Percentiles rank a stretch among this genome's conserved stretches.
Conservation (phyloP, 2,888 invertebrate species). For the Nebria salina region DNA sequence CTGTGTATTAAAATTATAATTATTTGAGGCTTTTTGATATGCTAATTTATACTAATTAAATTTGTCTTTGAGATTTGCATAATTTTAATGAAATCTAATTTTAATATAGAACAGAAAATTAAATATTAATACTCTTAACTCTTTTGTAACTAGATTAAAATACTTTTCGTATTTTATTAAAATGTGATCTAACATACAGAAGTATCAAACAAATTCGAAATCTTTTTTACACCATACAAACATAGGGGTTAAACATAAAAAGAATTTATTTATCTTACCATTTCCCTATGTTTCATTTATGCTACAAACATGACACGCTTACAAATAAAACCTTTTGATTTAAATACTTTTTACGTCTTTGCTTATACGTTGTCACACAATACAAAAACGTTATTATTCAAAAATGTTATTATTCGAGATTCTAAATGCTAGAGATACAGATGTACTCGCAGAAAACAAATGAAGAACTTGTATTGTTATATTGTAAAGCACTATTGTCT, state of each 20-base stretch:
- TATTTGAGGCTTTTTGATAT: background rate
- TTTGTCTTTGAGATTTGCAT: background rate
- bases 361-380: background rate
- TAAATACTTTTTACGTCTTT: constrained; percentile 4
- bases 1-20: background rate
- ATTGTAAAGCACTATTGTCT: no score
- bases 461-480: background rate
- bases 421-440: constrained; percentile 5
- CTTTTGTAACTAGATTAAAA: background rate
- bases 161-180: background rate
- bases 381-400: no score
- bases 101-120: background rate
- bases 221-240: background rate
- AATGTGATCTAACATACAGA: background rate
- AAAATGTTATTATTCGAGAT: constrained; percentile 3
- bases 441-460: background rate
- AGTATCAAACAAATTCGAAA: background rate
- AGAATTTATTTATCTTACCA: no score
- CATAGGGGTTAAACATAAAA: background rate
- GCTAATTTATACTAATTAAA: background rate
- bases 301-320: background rate
- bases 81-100: background rate
- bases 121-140: background rate
- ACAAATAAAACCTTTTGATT: background rate
- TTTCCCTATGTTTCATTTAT: background rate